Conservation (phyloP, 2,888 invertebrate genomes). For the Sinelater perroti region DNA sequence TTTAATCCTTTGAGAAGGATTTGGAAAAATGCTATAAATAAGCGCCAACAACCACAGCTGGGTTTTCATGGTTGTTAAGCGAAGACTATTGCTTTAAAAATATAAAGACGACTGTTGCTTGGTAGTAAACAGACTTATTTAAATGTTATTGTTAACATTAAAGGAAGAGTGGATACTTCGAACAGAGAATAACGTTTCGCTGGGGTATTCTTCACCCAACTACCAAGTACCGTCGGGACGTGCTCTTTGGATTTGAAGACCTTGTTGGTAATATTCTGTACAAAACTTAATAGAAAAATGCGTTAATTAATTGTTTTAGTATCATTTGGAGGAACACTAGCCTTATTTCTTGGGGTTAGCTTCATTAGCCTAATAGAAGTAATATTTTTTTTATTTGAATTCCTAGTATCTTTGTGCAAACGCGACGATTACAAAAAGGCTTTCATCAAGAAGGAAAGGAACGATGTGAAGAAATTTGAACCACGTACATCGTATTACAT, state of each 20-base stretch:
- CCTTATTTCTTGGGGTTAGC: constrained; percentile 71
- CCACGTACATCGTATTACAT: no score
- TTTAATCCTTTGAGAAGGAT: constrained; percentile 2
- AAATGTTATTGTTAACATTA: not conserved
- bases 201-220: constrained; percentile 65
- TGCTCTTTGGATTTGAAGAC: constrained; percentile 71
- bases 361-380: constrained; percentile 70
- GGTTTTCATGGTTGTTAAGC: no score
- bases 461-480: no score
- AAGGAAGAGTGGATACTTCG: constrained; percentile 33
- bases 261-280: constrained; percentile 66
- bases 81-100: no score
- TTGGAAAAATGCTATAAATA: constrained; percentile 1
- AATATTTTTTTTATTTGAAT: constrained; percentile 63
- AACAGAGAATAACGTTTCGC: constrained; percentile 63
- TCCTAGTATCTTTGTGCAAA: constrained; percentile 11
- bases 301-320: constrained; percentile 58
- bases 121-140: not conserved
- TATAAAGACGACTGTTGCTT: no score
- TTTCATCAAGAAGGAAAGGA: no score
- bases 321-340: constrained; percentile 71
- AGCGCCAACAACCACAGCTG: no score
- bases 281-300: not conserved
- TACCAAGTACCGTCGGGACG: constrained; percentile 67
- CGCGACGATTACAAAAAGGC: no score